Evolutionary conservation across 1,140 invertebrate genomes (phyloP).

Genomic region (Rhagoletis zephyria): DNA sequence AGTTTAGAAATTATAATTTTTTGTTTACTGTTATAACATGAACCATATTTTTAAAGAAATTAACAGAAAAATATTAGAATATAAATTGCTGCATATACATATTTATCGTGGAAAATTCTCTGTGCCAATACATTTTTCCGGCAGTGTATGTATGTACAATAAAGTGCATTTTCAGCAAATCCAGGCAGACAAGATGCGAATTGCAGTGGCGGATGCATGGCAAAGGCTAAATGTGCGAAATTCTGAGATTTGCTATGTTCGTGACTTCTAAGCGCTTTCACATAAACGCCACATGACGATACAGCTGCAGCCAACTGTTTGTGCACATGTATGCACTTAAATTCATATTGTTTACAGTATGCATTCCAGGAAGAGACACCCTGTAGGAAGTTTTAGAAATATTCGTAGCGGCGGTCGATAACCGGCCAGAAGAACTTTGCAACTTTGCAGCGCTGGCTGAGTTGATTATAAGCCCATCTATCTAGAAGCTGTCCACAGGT

Average conservation of each 20-base stretch:
- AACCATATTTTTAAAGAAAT: too few relatives aligned
- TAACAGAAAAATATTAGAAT: too few relatives aligned
- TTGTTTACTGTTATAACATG: too few relatives aligned
- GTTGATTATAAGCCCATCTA: too few relatives aligned
- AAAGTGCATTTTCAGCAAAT: not conserved
- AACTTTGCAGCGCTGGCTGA: not conserved
- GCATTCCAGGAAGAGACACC: conserved; percentile 3
- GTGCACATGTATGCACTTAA: not conserved
- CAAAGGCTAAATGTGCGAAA: conserved; percentile 38
- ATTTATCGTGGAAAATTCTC: too few relatives aligned
- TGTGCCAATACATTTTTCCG: too few relatives aligned
- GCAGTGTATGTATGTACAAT: not conserved
- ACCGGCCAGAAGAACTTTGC: too few relatives aligned
- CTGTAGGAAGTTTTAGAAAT: not conserved
- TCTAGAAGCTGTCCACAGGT: too few relatives aligned
- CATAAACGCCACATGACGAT: not conserved
- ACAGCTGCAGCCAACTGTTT: conserved; percentile 18
- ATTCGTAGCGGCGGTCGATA: too few relatives aligned
- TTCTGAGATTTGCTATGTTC: conserved; percentile 36
- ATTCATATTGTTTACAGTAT: not conserved
- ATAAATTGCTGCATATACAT: too few relatives aligned
- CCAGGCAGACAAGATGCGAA: not conserved
- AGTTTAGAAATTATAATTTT: too few relatives aligned
- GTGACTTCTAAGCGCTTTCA: conserved; percentile 43
- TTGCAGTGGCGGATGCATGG: not conserved